Evolutionary conservation across 2,113 vertebrate genomes (phyloP).

Genomic region (Pholis gunnellus): DNA sequence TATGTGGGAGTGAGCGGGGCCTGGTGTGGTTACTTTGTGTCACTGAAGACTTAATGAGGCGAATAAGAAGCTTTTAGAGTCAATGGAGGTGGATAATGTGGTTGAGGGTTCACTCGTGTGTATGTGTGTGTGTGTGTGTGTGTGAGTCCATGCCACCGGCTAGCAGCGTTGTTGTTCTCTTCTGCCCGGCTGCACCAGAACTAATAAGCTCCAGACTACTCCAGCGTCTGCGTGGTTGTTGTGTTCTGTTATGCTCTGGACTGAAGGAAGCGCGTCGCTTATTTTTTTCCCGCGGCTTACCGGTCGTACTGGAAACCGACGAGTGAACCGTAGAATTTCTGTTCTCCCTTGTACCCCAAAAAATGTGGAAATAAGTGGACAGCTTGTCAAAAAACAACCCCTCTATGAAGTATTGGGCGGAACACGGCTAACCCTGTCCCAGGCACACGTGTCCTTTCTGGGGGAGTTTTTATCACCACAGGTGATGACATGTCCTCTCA

Average conservation of each 20-base stretch:
- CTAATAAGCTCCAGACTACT: slow-evolving; percentile 49
- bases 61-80: slow-evolving; percentile 84
- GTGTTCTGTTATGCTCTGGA: no score
- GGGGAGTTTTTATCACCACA: slow-evolving; percentile 26
- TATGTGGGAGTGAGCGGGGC: slow-evolving; percentile 47
- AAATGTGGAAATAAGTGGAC: not conserved
- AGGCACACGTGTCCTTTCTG: slow-evolving; percentile 9
- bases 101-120: slow-evolving; percentile 64
- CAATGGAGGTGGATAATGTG: slow-evolving; percentile 83
- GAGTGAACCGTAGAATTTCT: not conserved
- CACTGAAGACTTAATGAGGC: slow-evolving; percentile 85
- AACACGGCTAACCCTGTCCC: slow-evolving; percentile 34
- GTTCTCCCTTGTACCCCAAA: not conserved
- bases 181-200: slow-evolving; percentile 65
- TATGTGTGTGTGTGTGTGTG: slow-evolving; percentile 53
- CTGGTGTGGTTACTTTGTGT: slow-evolving; percentile 79
- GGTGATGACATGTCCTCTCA: slow-evolving; percentile 20
- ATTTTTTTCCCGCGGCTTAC: not conserved
- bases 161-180: slow-evolving; percentile 45
- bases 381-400: not conserved
- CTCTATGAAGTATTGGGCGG: not conserved
- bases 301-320: slow-evolving; percentile 2
- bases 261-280: slow-evolving; percentile 9
- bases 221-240: slow-evolving; percentile 20
- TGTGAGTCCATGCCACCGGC: slow-evolving; percentile 59